Percentiles rank a stretch among this genome's conserved stretches.
phyloP scores from a whole-genome alignment of 2,113 vertebrate genomes.

The Grammomys surdaster region DNA sequence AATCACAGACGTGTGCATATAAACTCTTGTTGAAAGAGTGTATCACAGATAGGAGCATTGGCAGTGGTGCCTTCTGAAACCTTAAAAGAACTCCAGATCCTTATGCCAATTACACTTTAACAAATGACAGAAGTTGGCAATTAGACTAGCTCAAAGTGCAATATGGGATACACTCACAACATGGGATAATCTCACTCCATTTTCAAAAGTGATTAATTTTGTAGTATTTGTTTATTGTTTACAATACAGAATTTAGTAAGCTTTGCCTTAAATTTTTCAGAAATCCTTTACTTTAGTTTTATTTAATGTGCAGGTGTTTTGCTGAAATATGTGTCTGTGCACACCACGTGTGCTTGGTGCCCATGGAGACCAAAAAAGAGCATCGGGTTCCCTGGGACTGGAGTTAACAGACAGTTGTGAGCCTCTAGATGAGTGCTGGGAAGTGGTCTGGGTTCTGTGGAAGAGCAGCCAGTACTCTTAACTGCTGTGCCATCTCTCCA shows the following conservation, averaged over 20 bases:
- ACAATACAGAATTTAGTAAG: neutral
- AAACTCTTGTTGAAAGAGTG: neutral
- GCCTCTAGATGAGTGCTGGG: neutral
- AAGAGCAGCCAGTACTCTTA: neutral
- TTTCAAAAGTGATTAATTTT: neutral
- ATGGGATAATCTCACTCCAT: neutral
- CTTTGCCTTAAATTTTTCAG: slow-evolving; percentile 11
- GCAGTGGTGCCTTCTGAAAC: neutral
- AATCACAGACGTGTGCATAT: neutral
- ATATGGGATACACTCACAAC: neutral
- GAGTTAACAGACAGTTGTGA: neutral
- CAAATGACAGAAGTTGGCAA: neutral
- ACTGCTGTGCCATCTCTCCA: neutral
- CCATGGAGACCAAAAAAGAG: neutral
- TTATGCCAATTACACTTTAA: neutral
- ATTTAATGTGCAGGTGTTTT: neutral
- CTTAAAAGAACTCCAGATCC: neutral
- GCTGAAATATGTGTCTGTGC: neutral
- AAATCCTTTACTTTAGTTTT: neutral
- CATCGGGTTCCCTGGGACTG: neutral
- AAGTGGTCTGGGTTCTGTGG: neutral
- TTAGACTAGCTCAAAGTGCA: neutral
- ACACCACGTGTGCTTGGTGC: neutral
- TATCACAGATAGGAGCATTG: neutral
- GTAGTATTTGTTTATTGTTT: neutral